Evolutionary conservation across 2,113 vertebrate species (phyloP), one percentile per base, ranked within the genome.

Genomic region (Ramphastos sulfuratus): DNA sequence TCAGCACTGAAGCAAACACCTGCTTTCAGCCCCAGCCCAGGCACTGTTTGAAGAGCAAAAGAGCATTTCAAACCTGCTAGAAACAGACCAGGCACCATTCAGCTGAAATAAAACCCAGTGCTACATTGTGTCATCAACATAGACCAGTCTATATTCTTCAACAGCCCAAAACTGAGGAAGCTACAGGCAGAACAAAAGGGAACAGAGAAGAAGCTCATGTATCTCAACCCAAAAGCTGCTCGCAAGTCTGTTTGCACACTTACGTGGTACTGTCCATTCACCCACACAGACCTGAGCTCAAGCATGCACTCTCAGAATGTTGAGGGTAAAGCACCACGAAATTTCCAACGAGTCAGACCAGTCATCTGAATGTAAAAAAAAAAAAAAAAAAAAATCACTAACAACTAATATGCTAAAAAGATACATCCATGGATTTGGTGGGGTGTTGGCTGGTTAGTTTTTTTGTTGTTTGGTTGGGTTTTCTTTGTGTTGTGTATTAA

Each of bases 261-360:
- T 25, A 88, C 15, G 42, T 44, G 69, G 74, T 66, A 48, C 8
- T 94, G 73, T 70, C 86, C 94, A 33, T 55, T 83, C 93, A 84
- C 95, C 94, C 93, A 95, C 93, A 89, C 93, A 90, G 66, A 77
- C 21, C 87, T 42, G 74, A 93, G 66, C 92, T 7, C 16, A 48
- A 75, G 48, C 52, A 30, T 18, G 17, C 27, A 14, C 28, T 37
- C 89, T 93, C 31, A 0, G 5, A 65, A 71, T 1, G 46, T 0
- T 12, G 7, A 73, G 8, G 74, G 96, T 95, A 94, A 96, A 95
- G 70, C 70, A 90, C 91, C 95, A 85, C 63, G 72, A 42, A 95
- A 93, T 95, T 94, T 95, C 90, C 93, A 95, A 69, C 91, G 0
- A 94, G 79, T 95, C 95, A 96, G 90, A 95, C 81, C 95, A 91